Evolutionary conservation across 2,888 invertebrate genomes (phyloP), one percentile per base, ranked within the genome.

Genomic region (Diachrysia chrysitis): DNA sequence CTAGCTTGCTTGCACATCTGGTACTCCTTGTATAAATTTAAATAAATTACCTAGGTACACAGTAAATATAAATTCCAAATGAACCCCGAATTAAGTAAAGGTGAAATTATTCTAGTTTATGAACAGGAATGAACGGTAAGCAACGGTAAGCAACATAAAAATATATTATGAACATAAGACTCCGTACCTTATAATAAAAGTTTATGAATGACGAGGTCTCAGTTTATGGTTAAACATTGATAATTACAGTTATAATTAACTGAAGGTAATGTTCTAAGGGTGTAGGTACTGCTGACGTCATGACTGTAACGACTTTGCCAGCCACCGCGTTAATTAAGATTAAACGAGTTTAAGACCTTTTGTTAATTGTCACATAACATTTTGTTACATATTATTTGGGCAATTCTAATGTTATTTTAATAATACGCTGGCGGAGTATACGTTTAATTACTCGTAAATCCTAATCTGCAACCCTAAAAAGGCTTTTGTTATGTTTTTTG

Each of bases 271-370:
- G 71, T 71, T 75, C 64, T 66, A 37, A 59, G 64, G 64, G 69
- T 69, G 78, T 77, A 81, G 73, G 69, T 83, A 73, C 74, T 69
- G 85, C 82, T 88, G 80, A 90, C 88, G 89, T 89, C 89, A 91
- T 73, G 61, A 76, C 69, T 83, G 83, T 88, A 88, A 90, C 84
- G 88, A 86, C 82, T 79, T 71, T 79, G 77, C 83, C 84, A 81
- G 83, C 84, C 83, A 85, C 81, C 70, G 79, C 81, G 83, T 87
- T 89, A 90, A 92, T 92, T 90, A 92, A 87, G 88, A 91, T 91
- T 90, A 90, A 90, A 90, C 86, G 90, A 87, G 86, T 78, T 62
- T 76, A 81, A 84, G 76, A 87, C 89, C 83, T 86, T 90, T 87
- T 83, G 86, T 86, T 86, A 82, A 88, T 84, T 84, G 82, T 85